Conservation (phyloP, 2,888 invertebrate genomes). For the Exocentrus adspersus region DNA sequence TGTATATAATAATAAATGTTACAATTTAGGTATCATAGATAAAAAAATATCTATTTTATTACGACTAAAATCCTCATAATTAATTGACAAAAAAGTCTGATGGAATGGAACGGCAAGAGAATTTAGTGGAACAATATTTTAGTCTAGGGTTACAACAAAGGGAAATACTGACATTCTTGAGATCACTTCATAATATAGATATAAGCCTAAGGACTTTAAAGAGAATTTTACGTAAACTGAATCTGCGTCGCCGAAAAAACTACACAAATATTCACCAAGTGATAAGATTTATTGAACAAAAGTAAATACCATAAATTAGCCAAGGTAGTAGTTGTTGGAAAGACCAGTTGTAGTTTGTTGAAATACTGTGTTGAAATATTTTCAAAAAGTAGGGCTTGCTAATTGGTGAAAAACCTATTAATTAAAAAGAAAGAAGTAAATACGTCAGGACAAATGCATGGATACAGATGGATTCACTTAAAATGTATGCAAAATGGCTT, state of each 20-base stretch:
- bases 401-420: no score
- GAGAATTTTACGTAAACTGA: conserved; percentile 3
- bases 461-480: conserved; percentile 38
- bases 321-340: no score
- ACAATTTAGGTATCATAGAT: no score
- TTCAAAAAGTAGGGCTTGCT: no score
- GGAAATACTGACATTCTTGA: conserved; percentile 5
- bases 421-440: no score
- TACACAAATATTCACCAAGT: conserved; percentile 7
- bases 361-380: no score
- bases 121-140: conserved; percentile 10
- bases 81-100: no score
- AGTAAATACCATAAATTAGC: no score
- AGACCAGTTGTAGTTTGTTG: no score
- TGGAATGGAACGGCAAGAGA: not conserved
- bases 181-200: not conserved
- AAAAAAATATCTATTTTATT: no score
- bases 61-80: no score
- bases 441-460: conserved; percentile 33
- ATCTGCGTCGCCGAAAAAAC: conserved; percentile 2
- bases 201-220: not conserved
- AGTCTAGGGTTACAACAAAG: conserved; percentile 4
- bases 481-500: conserved; percentile 34
- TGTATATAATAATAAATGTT: no score
- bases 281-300: conserved; percentile 25